Evolutionary conservation across 2,888 invertebrate species (phyloP).

Genomic region (Morpho deidamia): DNA sequence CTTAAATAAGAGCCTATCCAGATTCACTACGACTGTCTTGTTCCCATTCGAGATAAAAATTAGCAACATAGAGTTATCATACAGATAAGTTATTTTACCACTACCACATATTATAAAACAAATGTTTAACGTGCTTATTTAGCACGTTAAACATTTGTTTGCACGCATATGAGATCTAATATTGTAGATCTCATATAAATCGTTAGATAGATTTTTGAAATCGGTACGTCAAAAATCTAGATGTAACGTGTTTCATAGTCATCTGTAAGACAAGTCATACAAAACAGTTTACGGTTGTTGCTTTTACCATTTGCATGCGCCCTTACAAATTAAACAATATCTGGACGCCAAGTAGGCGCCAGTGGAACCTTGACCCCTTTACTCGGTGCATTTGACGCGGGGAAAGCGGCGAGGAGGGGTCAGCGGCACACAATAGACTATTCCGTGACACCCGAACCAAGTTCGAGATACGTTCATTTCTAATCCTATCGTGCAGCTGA

Average conservation of each 20-base stretch:
- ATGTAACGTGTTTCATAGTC: too few species aligned
- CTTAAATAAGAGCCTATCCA: background rate
- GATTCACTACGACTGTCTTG: background rate
- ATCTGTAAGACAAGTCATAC: background rate
- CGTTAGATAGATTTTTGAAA: too few species aligned
- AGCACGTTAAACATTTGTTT: too few species aligned
- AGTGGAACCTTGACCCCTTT: slow-evolving; percentile 65
- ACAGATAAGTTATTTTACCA: too few species aligned
- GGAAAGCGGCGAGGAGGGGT: slow-evolving; percentile 29
- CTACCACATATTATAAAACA: too few species aligned
- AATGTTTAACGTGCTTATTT: too few species aligned
- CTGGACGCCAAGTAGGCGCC: slow-evolving; percentile 62
- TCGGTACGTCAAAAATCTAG: too few species aligned
- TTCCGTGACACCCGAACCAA: slow-evolving; percentile 59
- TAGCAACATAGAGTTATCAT: too few species aligned
- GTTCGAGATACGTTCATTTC: slow-evolving; percentile 29
- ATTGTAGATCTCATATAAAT: too few species aligned
- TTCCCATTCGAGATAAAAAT: too few species aligned
- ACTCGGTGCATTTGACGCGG: slow-evolving; percentile 38
- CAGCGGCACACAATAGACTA: slow-evolving; percentile 52
- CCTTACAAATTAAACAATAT: slow-evolving; percentile 29
- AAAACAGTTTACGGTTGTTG: background rate
- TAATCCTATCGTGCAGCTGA: background rate
- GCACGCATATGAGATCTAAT: too few species aligned
- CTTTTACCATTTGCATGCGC: background rate